phyloP scores from a whole-genome alignment of 2,888 invertebrate genomes.

The Thyatira batis region DNA sequence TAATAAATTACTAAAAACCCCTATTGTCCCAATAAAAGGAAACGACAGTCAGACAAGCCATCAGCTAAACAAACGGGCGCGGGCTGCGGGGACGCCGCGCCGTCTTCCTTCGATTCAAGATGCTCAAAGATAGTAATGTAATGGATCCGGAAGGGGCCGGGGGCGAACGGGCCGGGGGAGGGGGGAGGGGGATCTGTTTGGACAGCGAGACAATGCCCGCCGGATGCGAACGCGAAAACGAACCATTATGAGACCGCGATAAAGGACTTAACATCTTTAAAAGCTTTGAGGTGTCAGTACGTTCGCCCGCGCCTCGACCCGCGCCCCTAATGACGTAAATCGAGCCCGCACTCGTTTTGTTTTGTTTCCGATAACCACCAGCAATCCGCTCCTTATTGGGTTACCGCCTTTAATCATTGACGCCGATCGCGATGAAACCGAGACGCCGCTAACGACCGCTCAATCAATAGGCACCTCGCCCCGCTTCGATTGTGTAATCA shows the following conservation, averaged over 20 bases:
- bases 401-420: constrained; percentile 76
- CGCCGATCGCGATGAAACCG: constrained; percentile 22
- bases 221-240: constrained; percentile 60
- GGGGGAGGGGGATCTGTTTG: constrained; percentile 45
- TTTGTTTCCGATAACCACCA: constrained; percentile 57
- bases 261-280: constrained; percentile 43
- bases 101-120: constrained; percentile 6
- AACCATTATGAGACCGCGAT: constrained; percentile 43
- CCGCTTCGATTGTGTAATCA: constrained; percentile 61
- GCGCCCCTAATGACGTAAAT: constrained; percentile 71
- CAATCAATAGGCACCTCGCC: constrained; percentile 50
- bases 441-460: constrained; percentile 47
- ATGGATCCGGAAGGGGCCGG: constrained; percentile 48
- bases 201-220: constrained; percentile 62
- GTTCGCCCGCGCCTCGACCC: constrained; percentile 17
- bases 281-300: constrained; percentile 47
- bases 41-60: constrained; percentile 35
- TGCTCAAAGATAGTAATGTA: constrained; percentile 30
- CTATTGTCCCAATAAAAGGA: constrained; percentile 41
- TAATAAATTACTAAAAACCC: constrained; percentile 32
- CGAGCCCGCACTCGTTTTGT: constrained; percentile 70
- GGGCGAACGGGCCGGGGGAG: constrained; percentile 18
- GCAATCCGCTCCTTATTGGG: constrained; percentile 68
- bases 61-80: constrained; percentile 32
- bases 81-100: background rate